These are phyloP conservation scores for Drosophila nr. perissopoda DNA, from an alignment of 2,888 invertebrate species.

Conservation along the genomic window DNA sequence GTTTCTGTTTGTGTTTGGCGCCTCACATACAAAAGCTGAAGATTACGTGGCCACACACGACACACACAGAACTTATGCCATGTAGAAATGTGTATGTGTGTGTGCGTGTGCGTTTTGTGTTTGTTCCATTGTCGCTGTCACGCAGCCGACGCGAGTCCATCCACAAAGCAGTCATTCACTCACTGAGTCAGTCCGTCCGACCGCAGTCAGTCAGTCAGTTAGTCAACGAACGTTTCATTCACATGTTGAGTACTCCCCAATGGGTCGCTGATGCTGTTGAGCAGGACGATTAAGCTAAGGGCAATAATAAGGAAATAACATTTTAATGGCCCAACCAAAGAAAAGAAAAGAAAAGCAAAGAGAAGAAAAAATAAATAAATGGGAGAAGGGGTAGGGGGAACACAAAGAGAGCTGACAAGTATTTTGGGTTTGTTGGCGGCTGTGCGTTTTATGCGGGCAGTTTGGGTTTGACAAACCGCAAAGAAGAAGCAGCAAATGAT, in stretches of 20 bases:
- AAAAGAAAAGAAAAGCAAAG: constrained; percentile 31
- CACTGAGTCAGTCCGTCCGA: constrained; percentile 21
- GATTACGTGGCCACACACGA: constrained; percentile 52
- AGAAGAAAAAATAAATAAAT: constrained; percentile 1
- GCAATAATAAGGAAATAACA: constrained; percentile 82
- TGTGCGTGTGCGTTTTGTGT: not conserved
- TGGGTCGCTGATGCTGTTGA: constrained; percentile 38
- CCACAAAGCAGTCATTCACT: not conserved
- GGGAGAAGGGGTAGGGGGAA: not conserved
- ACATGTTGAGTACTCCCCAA: constrained; percentile 50
- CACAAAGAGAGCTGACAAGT: constrained; percentile 37
- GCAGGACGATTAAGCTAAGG: constrained; percentile 74
- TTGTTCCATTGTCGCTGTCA: constrained; percentile 65
- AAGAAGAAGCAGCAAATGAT: constrained; percentile 44
- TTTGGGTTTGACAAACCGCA: constrained; percentile 44
- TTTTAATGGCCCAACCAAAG: constrained; percentile 65
- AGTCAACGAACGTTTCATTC: constrained; percentile 24
- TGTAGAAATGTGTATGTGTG: constrained; percentile 44
- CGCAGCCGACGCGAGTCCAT: constrained; percentile 48
- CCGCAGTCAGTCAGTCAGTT: constrained; percentile 17
- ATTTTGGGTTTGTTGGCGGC: constrained; percentile 34
- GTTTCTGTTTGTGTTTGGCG: constrained; percentile 33
- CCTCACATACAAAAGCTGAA: constrained; percentile 41
- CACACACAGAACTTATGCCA: constrained; percentile 56
- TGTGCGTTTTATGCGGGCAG: constrained; percentile 16